These are phyloP conservation scores for Nipponia nippon DNA, from an alignment of 2,113 vertebrate species.

Conservation along the genomic window DNA sequence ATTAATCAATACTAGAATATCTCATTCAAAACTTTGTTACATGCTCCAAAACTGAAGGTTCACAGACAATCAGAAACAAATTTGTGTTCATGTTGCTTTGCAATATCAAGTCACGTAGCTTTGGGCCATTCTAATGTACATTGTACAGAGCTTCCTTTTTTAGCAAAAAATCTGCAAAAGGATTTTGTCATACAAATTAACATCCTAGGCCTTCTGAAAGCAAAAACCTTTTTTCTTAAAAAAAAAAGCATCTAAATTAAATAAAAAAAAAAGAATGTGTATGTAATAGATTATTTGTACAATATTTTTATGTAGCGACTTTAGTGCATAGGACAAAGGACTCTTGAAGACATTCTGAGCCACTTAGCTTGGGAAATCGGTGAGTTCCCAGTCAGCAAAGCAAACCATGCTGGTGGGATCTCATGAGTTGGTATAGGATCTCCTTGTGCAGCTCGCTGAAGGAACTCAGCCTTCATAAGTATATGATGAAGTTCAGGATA, in stretches of 20 bases:
- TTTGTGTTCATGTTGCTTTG: not conserved
- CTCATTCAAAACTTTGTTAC: not conserved
- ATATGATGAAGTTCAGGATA: not conserved
- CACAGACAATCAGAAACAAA: not conserved
- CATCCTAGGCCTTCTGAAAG: not conserved
- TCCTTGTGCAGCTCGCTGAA: not conserved
- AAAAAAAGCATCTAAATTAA: not conserved
- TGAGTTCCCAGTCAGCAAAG: not conserved
- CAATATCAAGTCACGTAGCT: not conserved
- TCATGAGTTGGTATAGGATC: not conserved
- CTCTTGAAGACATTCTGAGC: not conserved
- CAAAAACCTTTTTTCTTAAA: rapidly evolving
- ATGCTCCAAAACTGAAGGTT: not conserved
- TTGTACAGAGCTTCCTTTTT: not conserved
- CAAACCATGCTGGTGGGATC: not conserved
- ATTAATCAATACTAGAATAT: not conserved
- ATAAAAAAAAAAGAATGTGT: not conserved
- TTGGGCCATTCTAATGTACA: not conserved
- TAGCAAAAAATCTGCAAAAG: not conserved
- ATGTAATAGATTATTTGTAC: not conserved
- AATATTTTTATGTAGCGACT: not conserved
- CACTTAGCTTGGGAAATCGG: not conserved
- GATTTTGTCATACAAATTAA: not conserved
- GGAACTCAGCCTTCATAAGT: not conserved
- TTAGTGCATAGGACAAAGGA: not conserved